Evolutionary conservation across 2,888 invertebrate species (phyloP).

Genomic region (Rapana venosa): DNA sequence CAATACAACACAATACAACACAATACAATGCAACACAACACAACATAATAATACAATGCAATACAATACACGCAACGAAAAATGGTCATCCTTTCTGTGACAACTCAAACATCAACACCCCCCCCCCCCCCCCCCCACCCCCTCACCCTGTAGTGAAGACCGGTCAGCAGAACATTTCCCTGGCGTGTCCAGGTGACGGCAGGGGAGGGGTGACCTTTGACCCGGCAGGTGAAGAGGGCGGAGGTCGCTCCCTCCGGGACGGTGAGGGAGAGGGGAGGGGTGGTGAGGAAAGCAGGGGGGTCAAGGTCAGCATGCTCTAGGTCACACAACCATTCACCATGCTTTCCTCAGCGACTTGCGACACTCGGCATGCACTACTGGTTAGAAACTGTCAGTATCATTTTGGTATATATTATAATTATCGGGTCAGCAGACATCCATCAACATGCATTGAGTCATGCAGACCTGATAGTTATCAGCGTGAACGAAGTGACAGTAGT

Average conservation of each 20-base stretch:
- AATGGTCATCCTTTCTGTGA: too few relatives aligned
- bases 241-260: constrained; percentile 81
- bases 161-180: constrained; percentile 58
- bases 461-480: neutral
- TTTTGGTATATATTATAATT: too few relatives aligned
- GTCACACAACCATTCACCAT: neutral
- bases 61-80: neutral
- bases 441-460: neutral
- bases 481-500: neutral
- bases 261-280: constrained; percentile 80
- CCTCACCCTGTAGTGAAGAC: constrained; percentile 64
- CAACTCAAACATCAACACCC: too few relatives aligned
- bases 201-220: constrained; percentile 77
- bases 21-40: too few relatives aligned
- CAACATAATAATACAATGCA: too few relatives aligned
- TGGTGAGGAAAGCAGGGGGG: constrained; percentile 81
- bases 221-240: constrained; percentile 82
- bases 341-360: neutral
- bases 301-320: constrained; percentile 45
- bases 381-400: neutral
- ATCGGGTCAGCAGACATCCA: neutral
- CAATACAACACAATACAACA: too few relatives aligned
- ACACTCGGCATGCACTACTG: neutral
- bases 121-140: too few relatives aligned
- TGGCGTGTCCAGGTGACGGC: constrained; percentile 74